These are phyloP conservation scores for Leucosticte australis DNA, from an alignment of 2,113 vertebrate genomes.

Conservation along the genomic window DNA sequence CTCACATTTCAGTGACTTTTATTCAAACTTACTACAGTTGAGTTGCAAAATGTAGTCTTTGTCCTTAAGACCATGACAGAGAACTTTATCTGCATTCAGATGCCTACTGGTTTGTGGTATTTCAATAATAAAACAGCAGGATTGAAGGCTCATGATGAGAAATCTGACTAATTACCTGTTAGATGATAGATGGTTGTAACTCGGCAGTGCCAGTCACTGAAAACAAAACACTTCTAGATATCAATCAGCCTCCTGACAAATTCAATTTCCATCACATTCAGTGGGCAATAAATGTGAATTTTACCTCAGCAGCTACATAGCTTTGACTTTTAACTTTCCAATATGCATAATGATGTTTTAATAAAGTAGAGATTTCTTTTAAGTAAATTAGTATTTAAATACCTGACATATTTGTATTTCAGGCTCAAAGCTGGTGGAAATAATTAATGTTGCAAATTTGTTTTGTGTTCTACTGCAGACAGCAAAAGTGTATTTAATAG, in stretches of 20 bases:
- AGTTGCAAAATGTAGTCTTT: conserved; percentile 77
- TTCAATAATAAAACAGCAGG: conserved; percentile 86
- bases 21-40: conserved; percentile 67
- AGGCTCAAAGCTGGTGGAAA: conserved; percentile 60
- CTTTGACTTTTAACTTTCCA: conserved; percentile 71
- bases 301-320: conserved; percentile 61
- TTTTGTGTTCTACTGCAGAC: conserved; percentile 30
- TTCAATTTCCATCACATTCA: conserved; percentile 77
- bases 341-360: conserved; percentile 72
- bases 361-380: conserved; percentile 70
- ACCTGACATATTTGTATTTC: conserved; percentile 70
- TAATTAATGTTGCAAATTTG: conserved; percentile 68
- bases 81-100: conserved; percentile 81
- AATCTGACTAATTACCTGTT: conserved; percentile 84
- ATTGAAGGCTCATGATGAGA: conserved; percentile 84
- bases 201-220: conserved; percentile 79
- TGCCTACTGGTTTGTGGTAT: conserved; percentile 79
- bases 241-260: conserved; percentile 81
- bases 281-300: conserved; percentile 77
- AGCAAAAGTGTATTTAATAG: conserved; percentile 48
- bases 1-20: conserved; percentile 71
- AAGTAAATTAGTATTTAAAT: conserved; percentile 75
- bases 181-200: conserved; percentile 84
- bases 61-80: conserved; percentile 77
- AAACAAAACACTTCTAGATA: conserved; percentile 82